Percentiles rank a stretch among this genome's conserved stretches.
Evolutionary conservation across 2,113 vertebrate species (phyloP).

Genomic region (Callipepla squamata): DNA sequence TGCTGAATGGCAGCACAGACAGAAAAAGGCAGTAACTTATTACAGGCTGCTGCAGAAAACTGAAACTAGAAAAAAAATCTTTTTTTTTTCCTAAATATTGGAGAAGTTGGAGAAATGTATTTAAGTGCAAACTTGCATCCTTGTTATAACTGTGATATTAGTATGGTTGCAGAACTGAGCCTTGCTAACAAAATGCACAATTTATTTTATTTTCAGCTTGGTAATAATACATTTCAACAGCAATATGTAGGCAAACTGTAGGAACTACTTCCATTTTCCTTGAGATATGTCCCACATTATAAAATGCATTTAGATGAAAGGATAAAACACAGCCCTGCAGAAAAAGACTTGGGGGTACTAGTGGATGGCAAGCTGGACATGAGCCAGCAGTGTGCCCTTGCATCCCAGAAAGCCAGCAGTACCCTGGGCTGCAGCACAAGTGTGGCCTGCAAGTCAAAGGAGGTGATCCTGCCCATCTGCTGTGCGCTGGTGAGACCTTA

Average conservation of each 20-base stretch:
- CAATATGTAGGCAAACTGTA: neutral
- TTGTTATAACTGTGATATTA: rapidly evolving
- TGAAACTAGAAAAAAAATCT: neutral
- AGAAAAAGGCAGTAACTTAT: neutral
- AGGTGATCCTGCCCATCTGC: too few species aligned
- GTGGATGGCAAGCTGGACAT: too few species aligned
- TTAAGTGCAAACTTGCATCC: neutral
- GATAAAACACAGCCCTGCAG: too few species aligned
- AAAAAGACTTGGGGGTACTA: too few species aligned
- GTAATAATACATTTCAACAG: neutral
- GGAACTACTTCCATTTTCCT: neutral
- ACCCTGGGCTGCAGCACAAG: too few species aligned
- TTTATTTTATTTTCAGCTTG: neutral
- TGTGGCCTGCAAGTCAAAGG: too few species aligned
- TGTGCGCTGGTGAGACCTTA: too few species aligned
- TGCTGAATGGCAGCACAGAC: too few species aligned
- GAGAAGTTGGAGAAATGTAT: neutral
- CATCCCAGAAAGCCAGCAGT: too few species aligned
- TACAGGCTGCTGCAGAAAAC: neutral
- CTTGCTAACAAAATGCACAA: neutral
- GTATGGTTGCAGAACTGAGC: neutral
- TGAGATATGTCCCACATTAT: neutral
- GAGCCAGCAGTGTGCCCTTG: too few species aligned
- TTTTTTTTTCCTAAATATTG: neutral
- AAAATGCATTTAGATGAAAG: neutral